phyloP scores from a whole-genome alignment of 2,113 vertebrate genomes.

The Himantopus leucocephalus region DNA sequence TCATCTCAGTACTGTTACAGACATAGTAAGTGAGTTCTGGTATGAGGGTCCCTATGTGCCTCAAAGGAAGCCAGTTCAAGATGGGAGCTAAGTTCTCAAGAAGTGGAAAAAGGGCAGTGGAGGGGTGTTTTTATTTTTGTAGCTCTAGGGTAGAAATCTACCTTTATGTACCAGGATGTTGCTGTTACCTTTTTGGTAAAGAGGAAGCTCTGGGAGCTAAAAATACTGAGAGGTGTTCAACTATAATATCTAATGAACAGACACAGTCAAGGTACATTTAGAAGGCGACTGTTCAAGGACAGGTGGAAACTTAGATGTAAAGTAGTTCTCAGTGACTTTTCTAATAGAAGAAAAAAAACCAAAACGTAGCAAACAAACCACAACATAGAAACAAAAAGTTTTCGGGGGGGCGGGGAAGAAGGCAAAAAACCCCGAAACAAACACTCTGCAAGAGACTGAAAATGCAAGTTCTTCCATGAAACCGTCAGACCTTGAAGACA shows the following conservation, averaged over 20 bases:
- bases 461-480: background rate
- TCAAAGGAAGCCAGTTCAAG: background rate
- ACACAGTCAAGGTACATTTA: background rate
- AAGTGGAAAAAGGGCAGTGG: background rate
- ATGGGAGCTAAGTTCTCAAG: background rate
- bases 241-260: background rate
- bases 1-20: background rate
- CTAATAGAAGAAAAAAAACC: background rate
- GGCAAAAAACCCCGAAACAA: background rate
- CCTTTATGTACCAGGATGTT: background rate
- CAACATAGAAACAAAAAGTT: background rate
- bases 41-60: background rate
- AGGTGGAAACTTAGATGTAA: background rate
- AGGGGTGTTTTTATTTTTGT: background rate
- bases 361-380: accelerated
- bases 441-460: background rate
- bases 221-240: background rate
- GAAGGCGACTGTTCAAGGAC: background rate
- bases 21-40: background rate
- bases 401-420: no score
- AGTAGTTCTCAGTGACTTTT: background rate
- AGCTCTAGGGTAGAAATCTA: background rate
- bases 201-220: background rate
- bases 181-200: background rate
- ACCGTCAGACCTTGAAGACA: background rate